A percentile compares a stretch with the other conserved stretches of the same genome.
These are phyloP conservation scores for Choloepus didactylus DNA, from an alignment of 2,797 vertebrate species.

Conservation along the genomic window DNA sequence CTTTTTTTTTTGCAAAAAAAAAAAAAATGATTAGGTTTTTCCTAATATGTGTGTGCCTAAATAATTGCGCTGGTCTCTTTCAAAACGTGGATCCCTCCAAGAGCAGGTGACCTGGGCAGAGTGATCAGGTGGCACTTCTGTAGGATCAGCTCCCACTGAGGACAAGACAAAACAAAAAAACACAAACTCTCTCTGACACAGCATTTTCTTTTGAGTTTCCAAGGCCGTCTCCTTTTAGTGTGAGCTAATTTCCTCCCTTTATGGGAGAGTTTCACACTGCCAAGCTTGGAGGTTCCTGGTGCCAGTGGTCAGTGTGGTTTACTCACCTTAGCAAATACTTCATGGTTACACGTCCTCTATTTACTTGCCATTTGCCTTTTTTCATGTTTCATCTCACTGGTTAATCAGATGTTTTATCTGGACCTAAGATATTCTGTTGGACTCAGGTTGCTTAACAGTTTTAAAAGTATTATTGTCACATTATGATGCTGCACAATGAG, in stretches of 20 bases:
- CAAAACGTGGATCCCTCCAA: not conserved
- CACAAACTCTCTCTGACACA: not conserved
- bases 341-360: not conserved
- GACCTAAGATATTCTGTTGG: constrained; percentile 33
- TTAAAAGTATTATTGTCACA: not conserved
- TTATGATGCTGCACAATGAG: constrained; percentile 17
- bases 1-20: constrained; percentile 35
- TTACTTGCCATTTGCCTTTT: constrained; percentile 54
- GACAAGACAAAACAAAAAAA: not conserved
- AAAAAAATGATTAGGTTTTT: not conserved
- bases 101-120: not conserved
- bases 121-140: not conserved
- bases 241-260: not conserved
- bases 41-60: not conserved
- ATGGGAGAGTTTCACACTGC: not conserved
- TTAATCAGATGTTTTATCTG: not conserved
- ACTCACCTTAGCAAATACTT: not conserved
- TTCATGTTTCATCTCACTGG: constrained; percentile 22
- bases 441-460: constrained; percentile 45
- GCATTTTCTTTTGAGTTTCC: constrained; percentile 13
- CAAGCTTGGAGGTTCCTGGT: not conserved
- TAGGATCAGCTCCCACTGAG: not conserved
- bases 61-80: not conserved
- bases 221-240: not conserved
- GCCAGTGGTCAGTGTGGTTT: not conserved